Base-by-base conservation (phyloP, 2,888 invertebrate species). In the Drosophila affinis region DNA sequence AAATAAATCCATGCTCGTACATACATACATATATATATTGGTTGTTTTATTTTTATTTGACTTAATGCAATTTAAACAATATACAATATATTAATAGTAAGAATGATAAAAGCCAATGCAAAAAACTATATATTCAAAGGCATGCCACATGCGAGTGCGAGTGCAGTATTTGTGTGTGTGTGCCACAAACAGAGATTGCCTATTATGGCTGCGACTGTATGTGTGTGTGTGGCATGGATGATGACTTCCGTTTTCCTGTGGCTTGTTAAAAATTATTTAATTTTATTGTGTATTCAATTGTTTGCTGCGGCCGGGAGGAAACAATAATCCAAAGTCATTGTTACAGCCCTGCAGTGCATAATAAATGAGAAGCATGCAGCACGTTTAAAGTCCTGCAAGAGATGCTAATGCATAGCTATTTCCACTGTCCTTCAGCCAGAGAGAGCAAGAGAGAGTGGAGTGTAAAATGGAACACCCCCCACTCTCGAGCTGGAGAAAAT, bases 51-150 rank as follows among this genome's bases (percentile, higher is more conserved):
- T 21, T 21, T 21, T 62, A 48, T 61, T 61, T 48, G 59, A 76
- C 77, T 76, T 71, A 87, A 88, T 74, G 76, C 83, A 84, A 84
- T 84, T 87, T 89, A 89, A 88, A 84, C 89, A 88, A 84, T 88
- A 64, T 78, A 73, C 82, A 72, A 67, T 74, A 88, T 83, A 83
- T 82, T 82, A 80, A 83, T 87, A 81, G 82, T 85, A 87, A 75
- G 76, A 76, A 72, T 68, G 87, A 87, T 84, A 81, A 87, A 83
- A 74, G 49, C 47, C 72, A 53, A 48, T 63, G 60, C n/a, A 55
- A 68, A 71, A 77, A 73, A 52, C 68, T 59, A 47, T 24, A 59
- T 47, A 39, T 39, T 39, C 7, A 39, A 39, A n/a, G n/a, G n/a
- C 39, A n/a, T 29, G 39, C 21, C 18, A 39, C 34, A 32, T 56